phyloP scores from a whole-genome alignment of 2,113 vertebrate species.

The Bos taurus region DNA sequence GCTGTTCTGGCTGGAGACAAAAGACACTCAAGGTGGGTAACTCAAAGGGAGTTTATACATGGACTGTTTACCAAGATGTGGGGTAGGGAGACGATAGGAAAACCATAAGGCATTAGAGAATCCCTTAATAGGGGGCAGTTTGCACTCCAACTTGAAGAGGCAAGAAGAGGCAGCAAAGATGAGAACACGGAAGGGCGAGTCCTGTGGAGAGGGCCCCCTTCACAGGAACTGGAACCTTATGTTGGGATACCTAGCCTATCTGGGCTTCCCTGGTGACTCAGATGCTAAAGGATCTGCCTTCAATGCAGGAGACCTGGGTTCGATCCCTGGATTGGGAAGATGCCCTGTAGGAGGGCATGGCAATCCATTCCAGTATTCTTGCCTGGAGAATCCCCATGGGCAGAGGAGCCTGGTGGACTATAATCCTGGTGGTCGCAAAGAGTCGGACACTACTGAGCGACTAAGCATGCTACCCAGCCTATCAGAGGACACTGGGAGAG shows the following conservation, averaged over 20 bases:
- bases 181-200: no score
- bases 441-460: fast-evolving
- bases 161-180: not conserved
- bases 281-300: not conserved
- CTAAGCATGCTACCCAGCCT: not conserved
- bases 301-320: not conserved
- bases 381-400: not conserved
- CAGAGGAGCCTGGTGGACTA: not conserved
- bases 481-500: not conserved
- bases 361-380: not conserved
- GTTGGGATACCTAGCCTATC: not conserved
- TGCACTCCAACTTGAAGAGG: not conserved
- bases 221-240: not conserved
- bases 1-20: not conserved
- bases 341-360: not conserved
- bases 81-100: not conserved
- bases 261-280: not conserved
- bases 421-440: not conserved
- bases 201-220: not conserved
- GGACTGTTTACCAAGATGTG: not conserved
- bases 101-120: not conserved
- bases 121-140: not conserved
- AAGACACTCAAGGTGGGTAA: not conserved
- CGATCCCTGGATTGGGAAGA: not conserved
- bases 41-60: not conserved